Conservation (phyloP, 2,113 vertebrate genomes). For the Rhombomys opimus region DNA sequence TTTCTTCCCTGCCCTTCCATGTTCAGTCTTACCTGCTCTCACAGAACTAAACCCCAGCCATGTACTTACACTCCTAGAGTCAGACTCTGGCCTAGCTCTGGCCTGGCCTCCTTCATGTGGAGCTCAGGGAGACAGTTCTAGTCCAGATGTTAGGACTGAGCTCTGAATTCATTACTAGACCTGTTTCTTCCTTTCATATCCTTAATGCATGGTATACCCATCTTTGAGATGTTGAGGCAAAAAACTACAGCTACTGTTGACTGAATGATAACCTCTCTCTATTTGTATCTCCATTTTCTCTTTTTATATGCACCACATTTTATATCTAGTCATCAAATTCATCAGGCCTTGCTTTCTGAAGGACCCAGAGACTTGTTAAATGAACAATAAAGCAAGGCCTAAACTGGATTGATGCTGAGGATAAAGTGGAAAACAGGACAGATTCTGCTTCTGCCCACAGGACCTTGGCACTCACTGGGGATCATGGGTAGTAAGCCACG, state of each 20-base stretch:
- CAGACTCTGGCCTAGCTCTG: not conserved
- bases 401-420: not conserved
- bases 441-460: not conserved
- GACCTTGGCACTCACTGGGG: not conserved
- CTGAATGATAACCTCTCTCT: not conserved
- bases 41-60: not conserved
- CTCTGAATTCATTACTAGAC: not conserved
- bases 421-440: not conserved
- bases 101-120: not conserved
- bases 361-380: not conserved
- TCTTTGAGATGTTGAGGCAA: not conserved
- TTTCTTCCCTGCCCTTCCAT: not conserved
- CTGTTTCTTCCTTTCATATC: not conserved
- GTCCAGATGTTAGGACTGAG: not conserved
- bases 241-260: not conserved
- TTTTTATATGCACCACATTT: not conserved
- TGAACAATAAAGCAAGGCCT: not conserved
- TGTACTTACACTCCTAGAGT: too few relatives aligned
- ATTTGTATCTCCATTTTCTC: not conserved
- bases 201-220: too few relatives aligned
- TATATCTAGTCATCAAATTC: not conserved
- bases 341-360: not conserved
- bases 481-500: accelerated
- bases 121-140: not conserved
- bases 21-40: not conserved